Base-by-base conservation (phyloP, 1,140 invertebrate species). In the Drosophila insularis region DNA sequence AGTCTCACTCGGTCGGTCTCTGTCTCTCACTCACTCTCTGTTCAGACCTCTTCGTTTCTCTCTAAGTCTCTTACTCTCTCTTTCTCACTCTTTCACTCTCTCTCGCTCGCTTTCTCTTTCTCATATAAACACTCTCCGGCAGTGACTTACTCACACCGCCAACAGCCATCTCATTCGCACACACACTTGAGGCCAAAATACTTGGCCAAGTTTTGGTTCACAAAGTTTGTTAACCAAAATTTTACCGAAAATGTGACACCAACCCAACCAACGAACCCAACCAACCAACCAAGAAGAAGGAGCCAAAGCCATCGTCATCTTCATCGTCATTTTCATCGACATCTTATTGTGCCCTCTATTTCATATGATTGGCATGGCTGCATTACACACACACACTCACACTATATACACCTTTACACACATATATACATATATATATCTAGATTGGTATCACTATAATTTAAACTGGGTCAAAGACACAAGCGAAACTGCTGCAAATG, bases 141-240 rank as follows among this genome's bases (percentile, higher is more conserved):
- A 11, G 7, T 50, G 43, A 50, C 43, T 50, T 50, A 50, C 43
- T 19, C 43, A 50, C 19, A 50, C 43, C 43, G 43, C 43, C 43
- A 50, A 21, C 19, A 11, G 19, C 43, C 43, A 50, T 50, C 43
- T 50, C 43, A 11, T 21, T 50, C 43, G 43, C 43, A 50, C 43
- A 67, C 81, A 62, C 82, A 87, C 77, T 87, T 89, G 77, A 87
- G 80, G 80, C 82, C 70, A 87, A 82, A 50, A 87, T 89, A 89
- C 84, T 89, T 89, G 84, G 84, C 84, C 84, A 89, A 89, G 84
- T 89, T 89, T 89, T 89, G 84, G 84, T 50, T 50, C 43, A 50
- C 84, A 89, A 89, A 89, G 84, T 89, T 89, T 89, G 84, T 77
- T 89, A 75, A 89, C 84, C 84, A 89, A 89, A 89, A 89, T 89